Conservation (phyloP, 1,140 invertebrate genomes). For the Caenorhabditis latens region DNA sequence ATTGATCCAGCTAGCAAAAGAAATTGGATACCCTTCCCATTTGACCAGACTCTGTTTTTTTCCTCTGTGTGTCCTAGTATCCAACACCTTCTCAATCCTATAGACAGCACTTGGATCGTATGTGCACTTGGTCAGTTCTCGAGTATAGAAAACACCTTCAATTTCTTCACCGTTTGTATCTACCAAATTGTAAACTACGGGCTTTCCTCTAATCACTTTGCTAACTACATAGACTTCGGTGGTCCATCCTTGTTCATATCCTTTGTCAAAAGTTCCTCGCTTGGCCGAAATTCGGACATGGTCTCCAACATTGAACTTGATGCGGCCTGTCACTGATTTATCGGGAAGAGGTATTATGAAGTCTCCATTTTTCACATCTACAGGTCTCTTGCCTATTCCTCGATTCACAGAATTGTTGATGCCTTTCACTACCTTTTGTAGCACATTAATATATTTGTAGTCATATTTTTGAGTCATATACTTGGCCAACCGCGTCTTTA, state of each 20-base stretch:
- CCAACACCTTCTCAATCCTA: neutral
- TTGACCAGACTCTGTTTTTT: too few species aligned
- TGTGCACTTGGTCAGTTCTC: neutral
- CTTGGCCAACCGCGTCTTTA: neutral
- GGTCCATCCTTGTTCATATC: too few species aligned
- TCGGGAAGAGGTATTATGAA: neutral
- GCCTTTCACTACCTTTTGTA: neutral
- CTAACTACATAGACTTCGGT: too few species aligned
- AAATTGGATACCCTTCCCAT: neutral
- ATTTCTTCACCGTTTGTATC: neutral
- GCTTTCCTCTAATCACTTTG: too few species aligned
- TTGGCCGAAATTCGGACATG: too few species aligned
- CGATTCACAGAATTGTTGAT: neutral
- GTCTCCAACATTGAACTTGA: too few species aligned
- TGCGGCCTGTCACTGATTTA: too few species aligned
- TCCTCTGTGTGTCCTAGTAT: neutral
- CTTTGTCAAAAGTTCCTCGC: too few species aligned
- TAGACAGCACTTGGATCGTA: neutral
- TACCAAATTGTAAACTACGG: neutral
- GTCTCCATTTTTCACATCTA: neutral
- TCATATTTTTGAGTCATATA: neutral
- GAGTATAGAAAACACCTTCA: neutral
- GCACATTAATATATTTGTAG: neutral
- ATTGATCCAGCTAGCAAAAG: too few species aligned
- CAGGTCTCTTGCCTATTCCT: neutral